Evolutionary conservation across 2,797 vertebrate species (phyloP).

Genomic region (Pipistrellus nathusii): DNA sequence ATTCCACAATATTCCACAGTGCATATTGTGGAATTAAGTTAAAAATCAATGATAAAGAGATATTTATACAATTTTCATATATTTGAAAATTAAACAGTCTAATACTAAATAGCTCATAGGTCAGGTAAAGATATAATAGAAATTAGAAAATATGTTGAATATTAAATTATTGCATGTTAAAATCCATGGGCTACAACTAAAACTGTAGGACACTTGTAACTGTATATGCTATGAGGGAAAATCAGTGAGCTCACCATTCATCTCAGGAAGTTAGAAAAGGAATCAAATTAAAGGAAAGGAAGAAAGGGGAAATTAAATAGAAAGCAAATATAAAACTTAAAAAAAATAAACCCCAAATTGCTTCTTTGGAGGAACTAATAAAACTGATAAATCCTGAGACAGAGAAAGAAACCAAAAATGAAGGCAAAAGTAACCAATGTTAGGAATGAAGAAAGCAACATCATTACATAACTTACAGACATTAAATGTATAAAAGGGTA

Average conservation of each 20-base stretch:
- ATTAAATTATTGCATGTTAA: not conserved
- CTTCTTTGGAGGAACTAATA: conserved; percentile 11
- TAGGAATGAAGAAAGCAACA: not conserved
- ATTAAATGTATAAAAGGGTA: not conserved
- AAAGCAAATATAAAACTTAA: not conserved
- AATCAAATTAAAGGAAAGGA: not conserved
- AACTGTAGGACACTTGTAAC: not conserved
- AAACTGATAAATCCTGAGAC: not conserved
- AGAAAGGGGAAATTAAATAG: not conserved
- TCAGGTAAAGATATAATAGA: not conserved
- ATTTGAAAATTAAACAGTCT: conserved; percentile 10
- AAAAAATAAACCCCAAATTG: not conserved
- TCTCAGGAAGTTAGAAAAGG: not conserved
- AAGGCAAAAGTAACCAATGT: not conserved
- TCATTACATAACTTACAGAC: not conserved
- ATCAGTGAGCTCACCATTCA: not conserved
- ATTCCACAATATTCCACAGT: too few relatives aligned
- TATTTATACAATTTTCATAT: not conserved
- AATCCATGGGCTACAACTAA: not conserved
- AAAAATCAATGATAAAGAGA: not conserved
- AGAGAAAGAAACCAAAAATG: not conserved
- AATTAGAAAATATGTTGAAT: not conserved
- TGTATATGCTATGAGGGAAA: not conserved
- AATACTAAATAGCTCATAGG: not conserved
- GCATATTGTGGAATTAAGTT: conserved; percentile 43